Percentiles rank a stretch among this genome's conserved stretches.
Evolutionary conservation across 2,113 vertebrate genomes (phyloP).

Genomic region (Puntigrus tetrazona): DNA sequence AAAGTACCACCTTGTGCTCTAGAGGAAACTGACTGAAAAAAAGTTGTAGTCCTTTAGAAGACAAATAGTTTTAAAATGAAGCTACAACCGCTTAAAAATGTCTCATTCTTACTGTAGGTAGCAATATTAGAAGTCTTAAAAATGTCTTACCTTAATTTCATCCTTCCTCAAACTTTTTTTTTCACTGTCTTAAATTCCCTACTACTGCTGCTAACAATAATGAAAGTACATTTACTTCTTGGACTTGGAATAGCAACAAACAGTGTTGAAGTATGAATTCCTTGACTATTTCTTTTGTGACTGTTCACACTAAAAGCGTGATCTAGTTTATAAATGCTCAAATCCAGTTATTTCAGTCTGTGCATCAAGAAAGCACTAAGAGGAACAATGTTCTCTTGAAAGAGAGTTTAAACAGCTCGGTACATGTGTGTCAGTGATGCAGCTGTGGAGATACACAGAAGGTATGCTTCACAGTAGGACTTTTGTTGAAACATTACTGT

Average conservation of each 20-base stretch:
- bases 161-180: slow-evolving; percentile 28
- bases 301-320: slow-evolving; percentile 16
- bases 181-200: neutral
- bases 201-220: slow-evolving; percentile 29
- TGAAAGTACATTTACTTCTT: slow-evolving; percentile 25
- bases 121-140: neutral
- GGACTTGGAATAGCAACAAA: slow-evolving; percentile 11
- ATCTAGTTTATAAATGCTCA: slow-evolving; percentile 12
- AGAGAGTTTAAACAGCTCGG: neutral
- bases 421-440: neutral
- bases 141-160: slow-evolving; percentile 32
- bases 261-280: slow-evolving; percentile 42
- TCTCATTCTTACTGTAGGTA: neutral
- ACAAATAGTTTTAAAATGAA: neutral
- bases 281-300: slow-evolving; percentile 6
- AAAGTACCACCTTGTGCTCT: neutral
- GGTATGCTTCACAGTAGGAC: neutral
- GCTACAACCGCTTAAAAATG: neutral
- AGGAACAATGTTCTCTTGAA: slow-evolving; percentile 18
- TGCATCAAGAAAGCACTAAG: neutral
- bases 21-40: neutral
- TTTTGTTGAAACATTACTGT: slow-evolving; percentile 28
- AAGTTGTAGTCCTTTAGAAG: neutral
- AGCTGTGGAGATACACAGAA: neutral
- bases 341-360: slow-evolving; percentile 9